Evolutionary conservation across 2,113 vertebrate genomes (phyloP), one percentile per base, ranked within the genome.

Genomic region (Dromiciops gliroides): DNA sequence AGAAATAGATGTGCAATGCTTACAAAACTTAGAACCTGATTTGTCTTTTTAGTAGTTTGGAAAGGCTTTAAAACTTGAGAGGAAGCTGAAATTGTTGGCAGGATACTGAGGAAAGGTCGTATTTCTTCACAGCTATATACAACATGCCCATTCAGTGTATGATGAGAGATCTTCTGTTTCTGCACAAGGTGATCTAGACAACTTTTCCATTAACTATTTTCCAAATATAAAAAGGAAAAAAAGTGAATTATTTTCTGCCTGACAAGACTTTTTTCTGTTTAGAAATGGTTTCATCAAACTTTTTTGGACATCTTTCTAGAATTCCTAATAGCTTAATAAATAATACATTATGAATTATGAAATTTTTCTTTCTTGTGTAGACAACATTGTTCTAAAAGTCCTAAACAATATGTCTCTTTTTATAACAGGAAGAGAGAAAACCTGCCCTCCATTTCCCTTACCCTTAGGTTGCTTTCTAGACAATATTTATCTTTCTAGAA

Each of bases 1-100:
- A 2, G 24, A 48, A 1, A 0, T 12, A 7, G 0, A 10, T 1
- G 11, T 94, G 3, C 9, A 0, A 0, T 1, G 0, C 0, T 37
- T 53, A 24, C 6, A 67, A 44, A 50, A 37, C 12, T 31, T 6
- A 1, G 48, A 12, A 22, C 48, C 24, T 90, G n/a, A 14, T 1
- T 7, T 22, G n/a, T 28, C 48, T 48, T 67, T 75, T 44, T 8
- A 8, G 19, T 37, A 8, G 2, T 75, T 28, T 51, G n/a, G 12
- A 37, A 88, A 47, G 22, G 2, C 5, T 0, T 2, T 7, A 7
- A 50, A 48, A 22, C 25, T 6, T 90, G 8, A 51, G 48, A 49
- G 24, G 47, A 49, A 50, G 9, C 37, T 37, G 14, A 0, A 3
- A 0, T 89, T 50, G 0, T 12, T 89, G 95, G 60, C 94, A 44